Base-by-base conservation (phyloP, 2,113 vertebrate species). In the Myotis davidii region DNA sequence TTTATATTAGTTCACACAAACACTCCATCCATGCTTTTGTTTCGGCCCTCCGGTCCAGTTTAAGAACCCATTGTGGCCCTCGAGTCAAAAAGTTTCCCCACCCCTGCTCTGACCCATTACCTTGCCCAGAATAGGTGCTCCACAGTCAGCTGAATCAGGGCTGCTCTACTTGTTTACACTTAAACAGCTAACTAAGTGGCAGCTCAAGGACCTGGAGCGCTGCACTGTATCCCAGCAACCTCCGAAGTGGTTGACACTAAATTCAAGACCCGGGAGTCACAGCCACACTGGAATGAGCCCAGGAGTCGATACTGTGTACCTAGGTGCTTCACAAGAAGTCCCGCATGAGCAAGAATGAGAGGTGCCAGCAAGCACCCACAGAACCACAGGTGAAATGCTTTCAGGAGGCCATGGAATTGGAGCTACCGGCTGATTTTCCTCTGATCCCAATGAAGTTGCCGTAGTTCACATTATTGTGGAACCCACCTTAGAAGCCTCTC, bases 231-330 rank as follows among this genome's bases (percentile, higher is more conserved):
- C 23, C 52, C 34, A 48, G 13, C 77, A 29, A 32, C 48, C 85
- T 54, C 64, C 48, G 69, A 77, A 64, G 29, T 20, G n/a, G 23
- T 6, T 18, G 32, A 39, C n/a, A 52, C 45, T 65, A 56, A 77
- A 52, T 61, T 37, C 45, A 84, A 87, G 45, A 65, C 67, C 59
- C 21, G 23, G 67, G 86, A 94, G 56, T 73, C 32, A 25, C 54
- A 20, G 50, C 17, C 21, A 39, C 4, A 50, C 70, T 32, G 25
- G 27, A 4, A 56, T 32, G 37, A 45, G 6, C 42, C 50, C 20
- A 39, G 27, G 20, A n/a, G 74, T 64, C 0, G 0, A n/a, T 4
- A 9, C n/a, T 25, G 16, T 4, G 0, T 13, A 37, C 27, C 9
- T 2, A 81, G 9, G 17, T 2, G 21, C 78, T 48, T 25, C 37